Evolutionary conservation across 2,797 vertebrate genomes (phyloP).

Genomic region (Sorex maritimensis): DNA sequence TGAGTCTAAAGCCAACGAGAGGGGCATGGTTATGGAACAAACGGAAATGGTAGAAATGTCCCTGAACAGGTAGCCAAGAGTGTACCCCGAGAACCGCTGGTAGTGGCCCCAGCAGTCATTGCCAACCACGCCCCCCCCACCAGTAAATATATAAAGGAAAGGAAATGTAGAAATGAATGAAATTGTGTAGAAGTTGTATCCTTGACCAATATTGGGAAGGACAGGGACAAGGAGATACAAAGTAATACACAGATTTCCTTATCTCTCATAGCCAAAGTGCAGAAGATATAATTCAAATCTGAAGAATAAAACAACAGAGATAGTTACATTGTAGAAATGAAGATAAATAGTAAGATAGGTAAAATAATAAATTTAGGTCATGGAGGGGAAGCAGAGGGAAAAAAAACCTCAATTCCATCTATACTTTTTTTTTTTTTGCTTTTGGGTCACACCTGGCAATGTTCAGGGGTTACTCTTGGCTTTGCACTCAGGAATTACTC

Average conservation of each 20-base stretch:
- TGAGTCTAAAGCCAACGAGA: neutral
- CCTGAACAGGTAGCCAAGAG: too few species aligned
- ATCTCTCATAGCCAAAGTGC: neutral
- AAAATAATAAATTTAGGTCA: slow-evolving; percentile 14
- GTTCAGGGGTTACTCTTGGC: too few species aligned
- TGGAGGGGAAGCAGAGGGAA: neutral
- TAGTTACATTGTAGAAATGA: neutral
- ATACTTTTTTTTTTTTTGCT: neutral
- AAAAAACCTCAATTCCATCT: neutral
- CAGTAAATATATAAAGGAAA: neutral
- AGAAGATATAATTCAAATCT: slow-evolving; percentile 1
- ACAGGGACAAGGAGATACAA: neutral
- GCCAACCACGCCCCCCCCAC: too few species aligned
- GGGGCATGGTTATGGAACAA: neutral
- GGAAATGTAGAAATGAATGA: neutral
- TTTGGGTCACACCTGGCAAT: too few species aligned
- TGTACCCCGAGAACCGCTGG: too few species aligned
- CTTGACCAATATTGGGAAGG: neutral
- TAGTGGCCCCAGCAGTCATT: too few species aligned
- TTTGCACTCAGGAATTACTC: too few species aligned
- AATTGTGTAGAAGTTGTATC: neutral
- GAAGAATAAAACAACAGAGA: neutral
- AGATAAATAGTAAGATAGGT: slow-evolving; percentile 8
- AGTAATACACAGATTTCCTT: neutral
- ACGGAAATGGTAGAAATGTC: neutral